A percentile compares a stretch with the other conserved stretches of the same genome.
Conservation (phyloP, 1,140 invertebrate genomes). For the Gryllus bimaculatus region DNA sequence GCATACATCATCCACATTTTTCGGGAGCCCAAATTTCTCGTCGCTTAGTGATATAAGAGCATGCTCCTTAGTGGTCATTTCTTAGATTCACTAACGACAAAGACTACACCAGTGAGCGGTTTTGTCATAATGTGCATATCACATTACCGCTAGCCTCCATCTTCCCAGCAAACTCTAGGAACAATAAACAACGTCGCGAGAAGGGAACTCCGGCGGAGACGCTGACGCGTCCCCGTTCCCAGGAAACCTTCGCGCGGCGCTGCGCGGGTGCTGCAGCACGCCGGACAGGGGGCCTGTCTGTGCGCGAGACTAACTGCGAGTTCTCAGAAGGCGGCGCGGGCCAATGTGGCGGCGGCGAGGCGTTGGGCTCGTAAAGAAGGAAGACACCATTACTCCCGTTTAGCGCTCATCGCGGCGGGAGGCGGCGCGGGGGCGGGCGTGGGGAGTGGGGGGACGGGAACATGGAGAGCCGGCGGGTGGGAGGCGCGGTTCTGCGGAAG, state of each 20-base stretch:
- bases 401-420: background rate
- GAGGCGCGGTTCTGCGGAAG: too few species aligned
- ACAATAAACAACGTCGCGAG: background rate
- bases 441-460: background rate
- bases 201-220: background rate
- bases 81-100: too few species aligned
- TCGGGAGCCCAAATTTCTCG: too few species aligned
- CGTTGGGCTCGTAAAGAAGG: background rate
- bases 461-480: too few species aligned
- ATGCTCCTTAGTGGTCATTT: too few species aligned
- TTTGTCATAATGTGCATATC: too few species aligned
- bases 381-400: background rate
- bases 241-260: background rate
- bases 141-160: background rate
- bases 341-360: background rate
- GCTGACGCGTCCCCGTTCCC: background rate
- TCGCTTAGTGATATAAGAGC: too few species aligned
- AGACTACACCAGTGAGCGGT: too few species aligned
- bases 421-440: background rate
- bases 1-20: too few species aligned
- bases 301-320: background rate
- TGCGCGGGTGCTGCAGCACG: too few species aligned
- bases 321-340: background rate
- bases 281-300: background rate
- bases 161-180: background rate